Base-by-base conservation (phyloP, 2,113 vertebrate genomes). In the Ameiurus melas region DNA sequence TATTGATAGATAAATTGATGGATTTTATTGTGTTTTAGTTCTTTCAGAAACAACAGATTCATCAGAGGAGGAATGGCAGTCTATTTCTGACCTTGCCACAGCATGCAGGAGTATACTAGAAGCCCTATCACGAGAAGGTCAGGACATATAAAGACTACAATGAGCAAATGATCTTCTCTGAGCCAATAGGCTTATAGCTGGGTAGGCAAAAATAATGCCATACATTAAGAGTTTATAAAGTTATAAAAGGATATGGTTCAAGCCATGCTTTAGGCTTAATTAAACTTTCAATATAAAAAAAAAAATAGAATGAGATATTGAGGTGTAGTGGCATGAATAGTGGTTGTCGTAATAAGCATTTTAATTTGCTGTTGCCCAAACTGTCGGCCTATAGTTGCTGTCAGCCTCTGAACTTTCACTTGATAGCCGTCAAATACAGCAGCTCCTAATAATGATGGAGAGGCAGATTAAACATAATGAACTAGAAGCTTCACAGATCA, bases 51-150 rank as follows among this genome's bases (percentile, higher is more conserved):
- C 95, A 0, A 94, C 94, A 2, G 97, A 97, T 30, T 94, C 96
- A 0, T 94, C 96, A 6, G 96, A 97, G 62, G 96, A 97, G 5
- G 97, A 98, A 91, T 98, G 97, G 97, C 96, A 97, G 92, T 97
- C 96, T 75, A 97, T 98, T 75, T 94, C 97, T 0, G 96, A 97
- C 90, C 94, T 98, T 55, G 97, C 97, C 10, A 95, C 96, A 0
- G 95, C 97, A 60, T 98, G 97, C 90, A 96, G 96, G 88, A 97
- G 92, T 92, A 97, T 98, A 90, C 92, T 97, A 87, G 97, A 98
- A 90, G 96, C 97, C 0, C 93, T 98, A 90, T 97, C 97, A 17
- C 94, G 92, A 90, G 97, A 98, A 88, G 97, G 97, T 97, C 89
- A 95, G 94, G 12, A 79, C 57, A 36, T 6, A 51, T 27, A 55